Evolutionary conservation across 2,888 invertebrate species (phyloP), one percentile per base, ranked within the genome.

Genomic region (Tuberolachnus salignus): DNA sequence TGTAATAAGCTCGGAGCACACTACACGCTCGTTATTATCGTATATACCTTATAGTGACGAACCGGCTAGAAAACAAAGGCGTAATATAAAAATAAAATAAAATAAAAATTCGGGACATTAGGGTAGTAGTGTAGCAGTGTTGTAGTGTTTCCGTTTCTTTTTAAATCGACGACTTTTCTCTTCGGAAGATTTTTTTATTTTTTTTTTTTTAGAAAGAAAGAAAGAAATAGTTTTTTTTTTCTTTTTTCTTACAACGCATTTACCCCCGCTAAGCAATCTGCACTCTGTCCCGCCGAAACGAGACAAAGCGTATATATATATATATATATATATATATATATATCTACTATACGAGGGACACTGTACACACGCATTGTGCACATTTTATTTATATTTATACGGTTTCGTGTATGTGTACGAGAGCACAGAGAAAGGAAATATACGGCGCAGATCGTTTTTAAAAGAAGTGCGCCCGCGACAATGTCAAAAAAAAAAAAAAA

Each of bases 221-320:
- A 34, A 34, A 34, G 34, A 34, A 34, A 34, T 3, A 34, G 34
- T 34, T 34, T 6, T 34, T 34, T 74, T 19, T 23, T 23, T 26
- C 13, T 11, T 19, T 55, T 26, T 59, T 1, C 8, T 11, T 63
- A 26, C 11, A 42, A 63, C 57, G 9, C 34, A 34, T 75, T 57
- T 75, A 67, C 66, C 57, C 57, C 66, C 57, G 57, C 26, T 14
- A 57, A 71, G 23, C 71, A 59, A 71, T 71, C 46, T 71, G 46
- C 46, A 23, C 70, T 10, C 66, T 26, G 9, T 6, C 42, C n/a
- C n/a, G 1, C 16, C 46, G n/a, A 6, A 0, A 10, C 61, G 16
- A 1, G 34, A n/a, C 59, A 14, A 16, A 14, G 2, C 51, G 8
- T 72, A 61, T 59, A 49, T 19, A 34, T n/a, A 3, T 16, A 57